Percentiles rank a stretch among this genome's conserved stretches.
phyloP scores from a whole-genome alignment of 92 coral and sea anemone species.

The Actinernus sp. region DNA sequence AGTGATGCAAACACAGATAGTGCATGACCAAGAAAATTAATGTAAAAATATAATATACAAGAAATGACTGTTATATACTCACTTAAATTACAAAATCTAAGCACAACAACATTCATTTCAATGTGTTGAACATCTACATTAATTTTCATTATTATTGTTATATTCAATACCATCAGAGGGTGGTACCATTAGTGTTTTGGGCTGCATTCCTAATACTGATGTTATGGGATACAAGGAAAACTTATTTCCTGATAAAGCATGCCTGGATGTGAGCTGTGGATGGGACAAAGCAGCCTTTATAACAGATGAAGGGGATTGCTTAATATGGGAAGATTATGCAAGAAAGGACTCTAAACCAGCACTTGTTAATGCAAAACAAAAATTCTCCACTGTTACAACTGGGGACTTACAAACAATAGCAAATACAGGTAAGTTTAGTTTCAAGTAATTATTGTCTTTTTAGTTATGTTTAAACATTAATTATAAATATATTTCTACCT shows the following conservation, averaged over 20 bases:
- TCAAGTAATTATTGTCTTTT: no score
- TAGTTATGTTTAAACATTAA: no score
- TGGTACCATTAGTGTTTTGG: conserved; percentile 47
- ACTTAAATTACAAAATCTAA: no score
- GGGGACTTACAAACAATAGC: conserved; percentile 53
- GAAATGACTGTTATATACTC: no score
- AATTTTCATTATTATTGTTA: no score
- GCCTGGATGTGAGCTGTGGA: conserved; percentile 44
- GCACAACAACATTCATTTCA: no score
- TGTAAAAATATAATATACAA: no score
- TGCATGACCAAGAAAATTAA: no score
- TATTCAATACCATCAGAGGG: conserved; percentile 44
- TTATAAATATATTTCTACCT: no score
- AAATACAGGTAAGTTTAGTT: conserved; percentile 41
- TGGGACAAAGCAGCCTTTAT: conserved; percentile 66
- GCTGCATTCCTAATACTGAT: conserved; percentile 65
- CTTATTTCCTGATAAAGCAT: conserved; percentile 46
- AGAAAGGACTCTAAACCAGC: conserved; percentile 20
- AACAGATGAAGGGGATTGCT: conserved; percentile 42
- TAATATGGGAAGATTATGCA: conserved; percentile 65
- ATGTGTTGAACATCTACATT: no score
- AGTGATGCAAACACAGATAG: no score
- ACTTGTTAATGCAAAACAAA: conserved; percentile 7
- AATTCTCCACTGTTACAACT: conserved; percentile 46
- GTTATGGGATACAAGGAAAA: conserved; percentile 22